Base-by-base conservation (phyloP, 2,888 invertebrate genomes). In the Protonemura montana region DNA sequence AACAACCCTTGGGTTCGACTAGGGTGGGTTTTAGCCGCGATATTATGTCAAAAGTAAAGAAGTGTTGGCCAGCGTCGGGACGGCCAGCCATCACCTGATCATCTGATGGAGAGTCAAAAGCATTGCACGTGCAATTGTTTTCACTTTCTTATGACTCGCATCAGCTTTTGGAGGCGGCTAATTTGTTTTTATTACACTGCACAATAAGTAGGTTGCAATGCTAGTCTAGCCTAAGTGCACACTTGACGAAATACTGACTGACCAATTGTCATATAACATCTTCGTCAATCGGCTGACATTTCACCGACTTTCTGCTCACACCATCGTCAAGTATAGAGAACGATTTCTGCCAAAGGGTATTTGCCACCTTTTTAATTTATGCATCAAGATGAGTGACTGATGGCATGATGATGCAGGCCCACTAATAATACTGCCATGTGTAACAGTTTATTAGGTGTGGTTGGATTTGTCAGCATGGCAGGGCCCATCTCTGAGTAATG, bases 391-490 rank as follows among this genome's bases (percentile, higher is more conserved):
- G 81, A 81, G 29, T 81, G 81, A 81, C 28, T 81, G 81, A 81
- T 81, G 81, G 35, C 25, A 28, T 81, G 81, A 29, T 81, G 81
- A 59, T 28, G 81, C 30, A n/a, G 81, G 5, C 30, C 26, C 30
- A 81, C 81, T 81, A 29, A 30, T 81, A 30, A 81, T 78, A 78
- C 26, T 78, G 27, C 26, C 27, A 78, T 78, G 78, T 78, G 78
- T 78, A 78, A 78, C 27, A 78, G 78, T 78, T 78, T 10, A 25
- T 78, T 26, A 81, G 81, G 81, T 81, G 81, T 81, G 81, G 81
- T 30, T 81, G 81, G 59, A 59, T 59, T 59, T 59, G 59, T 59
- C 59, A 59, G 59, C 59, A 59, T 59, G 59, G 59, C 59, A 59
- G 59, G 59, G 59, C 59, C 59, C 59, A 59, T 59, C 59, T 35